A percentile compares a stretch with the other conserved stretches of the same genome.
Conservation (phyloP, 2,797 vertebrate genomes). For the Echeneis naucrates region DNA sequence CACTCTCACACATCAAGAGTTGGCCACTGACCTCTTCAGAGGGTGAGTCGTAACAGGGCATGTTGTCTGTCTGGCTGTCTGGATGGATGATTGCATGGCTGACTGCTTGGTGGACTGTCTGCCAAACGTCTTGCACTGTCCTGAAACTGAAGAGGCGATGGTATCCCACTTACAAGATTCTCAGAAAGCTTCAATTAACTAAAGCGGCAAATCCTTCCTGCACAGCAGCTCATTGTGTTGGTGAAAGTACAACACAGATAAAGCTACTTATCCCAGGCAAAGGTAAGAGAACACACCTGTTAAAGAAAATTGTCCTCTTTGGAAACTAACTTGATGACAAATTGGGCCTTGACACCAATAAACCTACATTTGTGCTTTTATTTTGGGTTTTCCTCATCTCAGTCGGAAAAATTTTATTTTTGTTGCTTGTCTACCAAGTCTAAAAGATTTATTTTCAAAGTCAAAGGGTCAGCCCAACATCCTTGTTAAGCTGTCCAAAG, state of each 20-base stretch:
- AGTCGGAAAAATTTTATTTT: not conserved
- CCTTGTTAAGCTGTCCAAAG: constrained; percentile 44
- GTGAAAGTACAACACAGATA: not conserved
- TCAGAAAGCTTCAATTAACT: not conserved
- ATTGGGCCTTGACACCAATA: not conserved
- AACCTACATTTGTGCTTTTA: not conserved
- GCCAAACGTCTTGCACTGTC: constrained; percentile 35
- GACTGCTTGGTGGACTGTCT: constrained; percentile 58
- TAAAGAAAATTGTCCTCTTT: not conserved
- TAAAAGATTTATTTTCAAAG: constrained; percentile 23
- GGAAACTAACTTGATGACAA: too few species aligned
- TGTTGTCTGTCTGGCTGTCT: constrained; percentile 70
- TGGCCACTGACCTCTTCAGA: constrained; percentile 60
- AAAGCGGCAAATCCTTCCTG: not conserved
- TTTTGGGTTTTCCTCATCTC: not conserved
- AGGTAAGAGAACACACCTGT: not conserved
- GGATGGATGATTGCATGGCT: constrained; percentile 64
- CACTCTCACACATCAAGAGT: constrained; percentile 26
- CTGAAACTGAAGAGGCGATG: not conserved
- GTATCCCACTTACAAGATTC: not conserved
- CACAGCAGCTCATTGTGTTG: too few species aligned
- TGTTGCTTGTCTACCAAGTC: constrained; percentile 19
- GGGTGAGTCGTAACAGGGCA: constrained; percentile 52
- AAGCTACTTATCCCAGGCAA: not conserved
- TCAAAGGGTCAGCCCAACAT: constrained; percentile 36